Evolutionary conservation across 2,797 vertebrate genomes (phyloP), one percentile per base, ranked within the genome.

Genomic region (Moxostoma hubbsi): DNA sequence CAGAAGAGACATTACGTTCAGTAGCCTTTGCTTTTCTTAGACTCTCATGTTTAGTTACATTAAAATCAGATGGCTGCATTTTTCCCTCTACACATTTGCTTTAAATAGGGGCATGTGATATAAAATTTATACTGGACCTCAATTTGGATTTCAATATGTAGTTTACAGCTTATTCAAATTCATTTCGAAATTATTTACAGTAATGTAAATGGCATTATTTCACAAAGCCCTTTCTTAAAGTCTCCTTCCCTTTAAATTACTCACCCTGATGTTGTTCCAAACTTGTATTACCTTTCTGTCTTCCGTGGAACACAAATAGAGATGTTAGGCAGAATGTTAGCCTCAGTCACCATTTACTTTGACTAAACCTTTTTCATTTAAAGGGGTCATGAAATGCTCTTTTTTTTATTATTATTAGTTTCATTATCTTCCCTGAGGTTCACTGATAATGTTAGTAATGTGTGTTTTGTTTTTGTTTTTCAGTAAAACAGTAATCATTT

Each of bases 11-110:
- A 45, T 68, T 45, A 36, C 47, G 11, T 50, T 67, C 7, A 54
- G n/a, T 61, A 57, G 45, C 53, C 46, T 72, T 58, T 71, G 59
- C 66, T 71, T 5, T 71, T 78, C 5, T 55, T 78, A 63, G 67
- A 63, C 43, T 9, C 2, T 13, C 13, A 47, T 71, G 58, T 78
- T 18, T 10, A n/a, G 12, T 59, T 68, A 1, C 11, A 36, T 58
- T 36, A 11, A 75, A 75, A 58, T 75, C 15, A 66, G 6, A 57
- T 75, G 43, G 11, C 2, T 9, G 50, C 4, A 8, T 18, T 66
- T 66, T 58, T 76, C 15, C 5, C 5, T 18, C 15, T 13, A 45
- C 18, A 66, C 0, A 6, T 75, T 66, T 65, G 18, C 47, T 75
- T 66, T 16, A 10, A 65, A 79, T 51, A 53, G 54, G 46, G 53